Evolutionary conservation across 1,140 invertebrate species (phyloP).

Genomic region (Drosophila quadrilineata): DNA sequence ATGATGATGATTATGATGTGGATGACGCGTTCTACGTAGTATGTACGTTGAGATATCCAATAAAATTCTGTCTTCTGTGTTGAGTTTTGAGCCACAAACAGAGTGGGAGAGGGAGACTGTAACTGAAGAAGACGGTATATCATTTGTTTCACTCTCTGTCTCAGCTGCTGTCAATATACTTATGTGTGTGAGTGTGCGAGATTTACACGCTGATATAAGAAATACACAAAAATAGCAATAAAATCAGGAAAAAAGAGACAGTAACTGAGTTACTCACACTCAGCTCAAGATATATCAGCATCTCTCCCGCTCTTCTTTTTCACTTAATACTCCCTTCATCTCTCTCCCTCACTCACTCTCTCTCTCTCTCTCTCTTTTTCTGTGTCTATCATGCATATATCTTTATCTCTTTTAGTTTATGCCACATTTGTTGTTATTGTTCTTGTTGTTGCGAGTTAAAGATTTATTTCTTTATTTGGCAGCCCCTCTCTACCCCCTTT

Average conservation of each 20-base stretch:
- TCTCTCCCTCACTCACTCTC: neutral
- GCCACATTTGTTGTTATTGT: constrained; percentile 36
- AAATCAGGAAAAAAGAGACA: constrained; percentile 33
- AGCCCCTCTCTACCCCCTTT: no score
- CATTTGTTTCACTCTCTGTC: constrained; percentile 26
- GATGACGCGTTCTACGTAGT: constrained; percentile 63
- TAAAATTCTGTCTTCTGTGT: constrained; percentile 52
- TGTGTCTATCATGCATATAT: neutral
- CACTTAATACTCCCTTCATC: no score
- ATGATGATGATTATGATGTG: constrained; percentile 22
- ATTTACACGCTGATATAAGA: constrained; percentile 73
- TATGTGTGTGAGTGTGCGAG: constrained; percentile 60
- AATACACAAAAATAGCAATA: constrained; percentile 64
- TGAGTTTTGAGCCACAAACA: no score
- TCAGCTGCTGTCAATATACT: constrained; percentile 1
- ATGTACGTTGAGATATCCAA: constrained; percentile 78
- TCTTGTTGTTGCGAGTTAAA: no score
- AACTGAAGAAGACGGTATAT: no score
- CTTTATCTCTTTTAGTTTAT: neutral
- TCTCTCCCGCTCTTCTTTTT: no score
- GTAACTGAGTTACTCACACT: constrained; percentile 56
- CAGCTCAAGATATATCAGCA: constrained; percentile 19
- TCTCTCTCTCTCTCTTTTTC: constrained; percentile 2
- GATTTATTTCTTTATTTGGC: constrained; percentile 78
- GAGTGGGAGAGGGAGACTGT: no score